These are phyloP conservation scores for Porites lutea DNA, from an alignment of 64 coral and sea anemone species.

Conservation along the genomic window DNA sequence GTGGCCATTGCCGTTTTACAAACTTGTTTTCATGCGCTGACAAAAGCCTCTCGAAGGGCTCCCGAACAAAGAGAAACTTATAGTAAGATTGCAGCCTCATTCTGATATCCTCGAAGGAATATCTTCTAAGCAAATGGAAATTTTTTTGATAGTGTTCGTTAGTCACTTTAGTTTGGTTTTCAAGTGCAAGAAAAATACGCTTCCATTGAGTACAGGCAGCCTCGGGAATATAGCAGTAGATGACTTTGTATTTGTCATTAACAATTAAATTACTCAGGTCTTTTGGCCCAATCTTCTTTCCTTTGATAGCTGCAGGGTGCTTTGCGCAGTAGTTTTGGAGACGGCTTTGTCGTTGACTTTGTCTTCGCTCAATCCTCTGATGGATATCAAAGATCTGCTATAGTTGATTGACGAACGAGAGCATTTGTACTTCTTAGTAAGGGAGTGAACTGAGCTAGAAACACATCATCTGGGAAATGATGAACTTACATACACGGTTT, in stretches of 20 bases:
- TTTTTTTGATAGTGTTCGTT: neutral
- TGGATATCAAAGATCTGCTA: too few species aligned
- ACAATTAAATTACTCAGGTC: neutral
- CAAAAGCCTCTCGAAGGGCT: constrained; percentile 16
- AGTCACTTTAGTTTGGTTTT: neutral
- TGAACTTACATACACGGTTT: too few species aligned
- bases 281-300: neutral
- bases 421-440: too few species aligned
- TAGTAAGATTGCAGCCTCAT: constrained; percentile 13
- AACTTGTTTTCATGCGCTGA: too few species aligned
- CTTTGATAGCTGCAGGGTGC: neutral
- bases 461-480: too few species aligned
- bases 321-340: neutral
- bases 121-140: neutral
- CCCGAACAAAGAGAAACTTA: constrained; percentile 29
- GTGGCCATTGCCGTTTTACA: too few species aligned
- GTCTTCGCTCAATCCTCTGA: too few species aligned
- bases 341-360: neutral
- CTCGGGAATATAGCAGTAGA: neutral
- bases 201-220: neutral
- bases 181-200: neutral
- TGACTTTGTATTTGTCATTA: neutral
- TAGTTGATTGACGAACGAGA: too few species aligned
- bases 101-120: neutral
- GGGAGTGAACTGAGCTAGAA: too few species aligned